A percentile compares a stretch with the other conserved stretches of the same genome.
phyloP scores from a whole-genome alignment of 2,113 vertebrate genomes.

The Neolamprologus devosi region DNA sequence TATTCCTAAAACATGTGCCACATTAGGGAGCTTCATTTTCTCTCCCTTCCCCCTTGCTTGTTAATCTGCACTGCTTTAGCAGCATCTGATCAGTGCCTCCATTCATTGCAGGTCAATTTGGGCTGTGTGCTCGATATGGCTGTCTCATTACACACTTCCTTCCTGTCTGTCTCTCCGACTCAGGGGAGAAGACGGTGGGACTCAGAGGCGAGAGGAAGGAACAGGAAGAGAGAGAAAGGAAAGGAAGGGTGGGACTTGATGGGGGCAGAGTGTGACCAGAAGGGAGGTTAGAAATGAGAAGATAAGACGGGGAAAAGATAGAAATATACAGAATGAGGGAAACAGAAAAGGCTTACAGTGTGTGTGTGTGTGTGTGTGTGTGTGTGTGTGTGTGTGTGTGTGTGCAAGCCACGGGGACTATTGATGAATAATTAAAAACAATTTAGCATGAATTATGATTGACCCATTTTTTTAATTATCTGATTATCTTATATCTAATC shows the following conservation, averaged over 20 bases:
- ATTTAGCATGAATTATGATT: neutral
- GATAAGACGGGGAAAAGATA: neutral
- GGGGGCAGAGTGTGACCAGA: neutral
- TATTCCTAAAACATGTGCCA: neutral
- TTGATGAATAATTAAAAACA: neutral
- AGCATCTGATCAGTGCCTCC: slow-evolving; percentile 52
- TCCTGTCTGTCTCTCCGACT: slow-evolving; percentile 35
- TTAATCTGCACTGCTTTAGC: slow-evolving; percentile 19
- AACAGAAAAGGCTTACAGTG: neutral
- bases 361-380: no score
- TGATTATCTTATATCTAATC: neutral
- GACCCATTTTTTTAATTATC: neutral
- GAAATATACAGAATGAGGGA: neutral
- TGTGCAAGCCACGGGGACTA: neutral
- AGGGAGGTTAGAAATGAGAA: neutral
- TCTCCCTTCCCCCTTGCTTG: neutral
- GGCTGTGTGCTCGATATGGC: slow-evolving; percentile 52
- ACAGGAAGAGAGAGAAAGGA: neutral
- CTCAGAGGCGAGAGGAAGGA: slow-evolving; percentile 1
- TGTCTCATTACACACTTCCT: slow-evolving; percentile 60
- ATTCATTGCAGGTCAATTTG: slow-evolving; percentile 67
- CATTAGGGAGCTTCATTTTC: neutral
- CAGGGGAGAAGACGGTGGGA: neutral
- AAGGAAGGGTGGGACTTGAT: neutral
- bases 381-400: no score